Percentiles rank a stretch among this genome's conserved stretches.
Conservation (phyloP, 1,140 invertebrate genomes). For the Cheumatopsyche charites region DNA sequence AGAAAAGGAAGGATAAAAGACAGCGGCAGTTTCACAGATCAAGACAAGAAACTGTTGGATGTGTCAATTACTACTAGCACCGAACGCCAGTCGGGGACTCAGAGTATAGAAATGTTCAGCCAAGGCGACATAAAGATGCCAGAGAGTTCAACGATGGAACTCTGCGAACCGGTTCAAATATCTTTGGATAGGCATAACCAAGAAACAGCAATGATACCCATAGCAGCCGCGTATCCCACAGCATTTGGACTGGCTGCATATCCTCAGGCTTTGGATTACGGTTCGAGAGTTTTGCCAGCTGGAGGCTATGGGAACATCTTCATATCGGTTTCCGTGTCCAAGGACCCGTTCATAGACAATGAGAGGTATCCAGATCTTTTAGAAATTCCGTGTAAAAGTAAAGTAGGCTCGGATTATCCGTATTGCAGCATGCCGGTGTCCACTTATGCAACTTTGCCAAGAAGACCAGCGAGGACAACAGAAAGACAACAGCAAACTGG, state of each 20-base stretch:
- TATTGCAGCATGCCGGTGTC: slow-evolving; percentile 52
- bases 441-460: slow-evolving; percentile 68
- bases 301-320: slow-evolving; percentile 71
- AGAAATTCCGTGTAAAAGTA: slow-evolving; percentile 69
- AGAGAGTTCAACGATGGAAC: slow-evolving; percentile 52
- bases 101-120: slow-evolving; percentile 66
- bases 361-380: slow-evolving; percentile 79
- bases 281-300: slow-evolving; percentile 46
- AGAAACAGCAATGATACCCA: slow-evolving; percentile 51
- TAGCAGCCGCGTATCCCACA: slow-evolving; percentile 46
- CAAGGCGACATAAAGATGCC: slow-evolving; percentile 57
- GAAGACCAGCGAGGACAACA: slow-evolving; percentile 59
- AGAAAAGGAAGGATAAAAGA: slow-evolving; percentile 69
- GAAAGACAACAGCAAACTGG: slow-evolving; percentile 54
- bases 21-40: slow-evolving; percentile 75
- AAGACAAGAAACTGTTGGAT: slow-evolving; percentile 76
- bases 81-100: slow-evolving; percentile 64
- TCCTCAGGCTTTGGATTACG: slow-evolving; percentile 55
- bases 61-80: slow-evolving; percentile 77
- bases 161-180: slow-evolving; percentile 73
- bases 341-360: slow-evolving; percentile 65
- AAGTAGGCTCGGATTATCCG: slow-evolving; percentile 52
- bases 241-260: slow-evolving; percentile 42
- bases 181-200: slow-evolving; percentile 74
- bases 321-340: slow-evolving; percentile 74